These are phyloP conservation scores for Leptinotarsa tumamoca DNA, from an alignment of 2,888 invertebrate genomes.

Conservation along the genomic window DNA sequence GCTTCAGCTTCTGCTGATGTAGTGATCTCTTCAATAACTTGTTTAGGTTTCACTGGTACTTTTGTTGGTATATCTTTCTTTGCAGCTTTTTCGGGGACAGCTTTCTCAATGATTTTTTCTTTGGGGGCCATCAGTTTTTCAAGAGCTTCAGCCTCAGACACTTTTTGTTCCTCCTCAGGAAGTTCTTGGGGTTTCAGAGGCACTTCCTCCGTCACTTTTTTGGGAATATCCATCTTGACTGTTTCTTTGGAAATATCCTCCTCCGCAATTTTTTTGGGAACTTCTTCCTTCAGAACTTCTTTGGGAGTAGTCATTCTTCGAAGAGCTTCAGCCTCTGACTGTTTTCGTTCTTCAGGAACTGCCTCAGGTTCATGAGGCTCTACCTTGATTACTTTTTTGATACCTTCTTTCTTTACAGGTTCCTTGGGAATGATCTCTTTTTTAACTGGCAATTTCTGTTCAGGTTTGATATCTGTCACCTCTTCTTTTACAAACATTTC, in stretches of 20 bases:
- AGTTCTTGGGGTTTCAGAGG: not conserved
- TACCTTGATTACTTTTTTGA: not conserved
- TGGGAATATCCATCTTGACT: not conserved
- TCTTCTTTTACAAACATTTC: not conserved
- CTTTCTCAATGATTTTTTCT: not conserved
- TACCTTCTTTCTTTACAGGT: not conserved
- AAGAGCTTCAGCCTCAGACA: not conserved
- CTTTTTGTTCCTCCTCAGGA: slow-evolving; percentile 7
- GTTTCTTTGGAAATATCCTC: not conserved
- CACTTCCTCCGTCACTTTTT: not conserved
- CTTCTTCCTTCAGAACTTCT: not conserved
- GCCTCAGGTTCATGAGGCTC: not conserved
- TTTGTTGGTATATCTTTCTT: not conserved
- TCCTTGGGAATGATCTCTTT: not conserved
- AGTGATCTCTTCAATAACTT: not conserved
- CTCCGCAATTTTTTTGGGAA: not conserved
- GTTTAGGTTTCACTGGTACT: not conserved
- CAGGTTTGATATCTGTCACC: not conserved
- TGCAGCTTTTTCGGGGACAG: not conserved
- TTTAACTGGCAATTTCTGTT: not conserved
- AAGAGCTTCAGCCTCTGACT: not conserved
- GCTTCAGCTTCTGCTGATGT: not conserved
- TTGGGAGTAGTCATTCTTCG: not conserved
- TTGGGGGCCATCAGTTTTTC: not conserved
- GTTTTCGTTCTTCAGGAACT: not conserved